A percentile compares a stretch with the other conserved stretches of the same genome.
Conservation (phyloP, 2,888 invertebrate species). For the Choreutis nemorana region DNA sequence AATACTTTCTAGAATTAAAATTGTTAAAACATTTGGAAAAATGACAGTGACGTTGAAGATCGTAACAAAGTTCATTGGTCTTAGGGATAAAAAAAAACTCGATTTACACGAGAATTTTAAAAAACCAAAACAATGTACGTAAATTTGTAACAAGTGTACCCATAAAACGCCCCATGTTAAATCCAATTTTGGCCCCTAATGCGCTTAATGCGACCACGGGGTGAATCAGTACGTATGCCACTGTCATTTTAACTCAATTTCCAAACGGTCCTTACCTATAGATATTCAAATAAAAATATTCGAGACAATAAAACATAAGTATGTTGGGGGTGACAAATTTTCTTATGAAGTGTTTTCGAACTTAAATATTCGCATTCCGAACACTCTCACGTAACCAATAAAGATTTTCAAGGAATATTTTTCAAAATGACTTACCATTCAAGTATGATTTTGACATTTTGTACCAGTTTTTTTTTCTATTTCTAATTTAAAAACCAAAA, state of each 20-base stretch:
- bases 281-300: conserved; percentile 52
- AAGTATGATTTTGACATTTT: too few relatives aligned
- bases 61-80: too few relatives aligned
- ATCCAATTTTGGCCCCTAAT: conserved; percentile 64
- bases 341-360: conserved; percentile 34
- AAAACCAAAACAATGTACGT: conserved; percentile 32
- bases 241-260: conserved; percentile 67
- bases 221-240: conserved; percentile 63
- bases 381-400: conserved; percentile 49
- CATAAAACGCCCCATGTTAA: conserved; percentile 57
- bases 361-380: conserved; percentile 33
- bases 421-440: too few relatives aligned
- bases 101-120: too few relatives aligned
- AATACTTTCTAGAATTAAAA: too few relatives aligned
- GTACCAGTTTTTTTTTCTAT: too few relatives aligned
- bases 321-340: conserved; percentile 52
- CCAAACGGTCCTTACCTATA: conserved; percentile 30
- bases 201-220: conserved; percentile 60
- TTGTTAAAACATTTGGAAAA: too few relatives aligned
- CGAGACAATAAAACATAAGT: conserved; percentile 48
- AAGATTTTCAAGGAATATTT: conserved; percentile 37
- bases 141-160: conserved; percentile 63
- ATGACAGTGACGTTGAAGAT: too few relatives aligned
- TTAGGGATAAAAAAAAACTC: too few relatives aligned
- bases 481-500: too few relatives aligned